These are phyloP conservation scores for Deroplatys truncata DNA, from an alignment of 2,888 invertebrate species.

Conservation along the genomic window DNA sequence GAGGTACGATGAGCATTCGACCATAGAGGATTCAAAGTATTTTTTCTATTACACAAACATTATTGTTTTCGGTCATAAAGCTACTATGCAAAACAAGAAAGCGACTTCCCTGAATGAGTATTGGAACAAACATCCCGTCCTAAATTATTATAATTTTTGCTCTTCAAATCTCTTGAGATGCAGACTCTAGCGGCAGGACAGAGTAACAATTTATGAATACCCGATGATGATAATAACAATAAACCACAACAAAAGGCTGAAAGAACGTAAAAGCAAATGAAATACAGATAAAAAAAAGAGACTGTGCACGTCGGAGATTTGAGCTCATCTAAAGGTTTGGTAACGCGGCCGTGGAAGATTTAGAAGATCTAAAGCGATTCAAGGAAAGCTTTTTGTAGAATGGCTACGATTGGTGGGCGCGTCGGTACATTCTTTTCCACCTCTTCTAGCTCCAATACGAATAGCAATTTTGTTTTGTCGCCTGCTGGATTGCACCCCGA, in stretches of 20 bases:
- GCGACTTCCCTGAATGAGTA: too few relatives aligned
- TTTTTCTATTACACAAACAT: too few relatives aligned
- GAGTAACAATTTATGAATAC: too few relatives aligned
- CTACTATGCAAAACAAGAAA: too few relatives aligned
- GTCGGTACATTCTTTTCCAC: not conserved
- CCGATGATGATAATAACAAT: too few relatives aligned
- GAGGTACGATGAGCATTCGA: too few relatives aligned
- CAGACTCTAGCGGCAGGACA: too few relatives aligned
- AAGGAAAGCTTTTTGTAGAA: not conserved
- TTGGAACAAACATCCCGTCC: too few relatives aligned
- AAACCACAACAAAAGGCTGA: not conserved
- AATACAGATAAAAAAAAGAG: not conserved
- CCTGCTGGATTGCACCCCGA: conserved; percentile 1
- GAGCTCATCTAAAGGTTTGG: not conserved
- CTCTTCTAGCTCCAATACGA: not conserved
- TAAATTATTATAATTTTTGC: too few relatives aligned
- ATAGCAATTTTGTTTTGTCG: conserved; percentile 18
- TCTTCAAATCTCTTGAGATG: too few relatives aligned
- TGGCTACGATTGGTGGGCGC: not conserved
- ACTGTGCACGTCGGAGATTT: not conserved
- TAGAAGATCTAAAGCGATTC: not conserved
- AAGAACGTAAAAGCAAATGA: not conserved
- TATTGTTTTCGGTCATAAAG: too few relatives aligned
- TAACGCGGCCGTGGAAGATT: not conserved
- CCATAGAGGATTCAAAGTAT: too few relatives aligned